Percentiles rank a stretch among this genome's conserved stretches.
These are phyloP conservation scores for Antechinus flavipes DNA, from an alignment of 2,113 vertebrate species.

Conservation along the genomic window DNA sequence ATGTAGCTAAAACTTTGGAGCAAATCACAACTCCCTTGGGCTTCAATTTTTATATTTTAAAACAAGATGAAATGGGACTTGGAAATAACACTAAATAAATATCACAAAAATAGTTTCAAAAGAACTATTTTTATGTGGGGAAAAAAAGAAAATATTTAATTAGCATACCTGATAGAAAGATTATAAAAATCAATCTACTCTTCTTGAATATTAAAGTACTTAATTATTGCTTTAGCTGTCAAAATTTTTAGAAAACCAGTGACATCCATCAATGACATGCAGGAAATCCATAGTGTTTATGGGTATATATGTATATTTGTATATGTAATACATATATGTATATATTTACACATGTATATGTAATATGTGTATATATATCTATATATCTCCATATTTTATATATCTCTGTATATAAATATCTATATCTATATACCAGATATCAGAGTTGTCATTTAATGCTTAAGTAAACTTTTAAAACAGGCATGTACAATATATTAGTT, in stretches of 20 bases:
- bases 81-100: constrained; percentile 11
- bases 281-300: background rate
- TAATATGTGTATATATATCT: too few species aligned
- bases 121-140: constrained; percentile 12
- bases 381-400: too few species aligned
- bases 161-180: background rate
- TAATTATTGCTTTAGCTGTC: background rate
- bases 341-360: too few species aligned
- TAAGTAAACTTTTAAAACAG: background rate
- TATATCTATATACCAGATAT: background rate
- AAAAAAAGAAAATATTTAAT: background rate
- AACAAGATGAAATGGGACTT: background rate
- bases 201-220: background rate
- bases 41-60: background rate
- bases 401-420: background rate
- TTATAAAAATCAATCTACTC: background rate
- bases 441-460: background rate
- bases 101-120: background rate
- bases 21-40: background rate
- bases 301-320: background rate
- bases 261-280: background rate
- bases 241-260: background rate
- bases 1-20: background rate
- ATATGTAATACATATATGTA: background rate
- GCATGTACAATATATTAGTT: background rate